Percentiles rank a stretch among this genome's conserved stretches.
These are phyloP conservation scores for Dendroctonus valens DNA, from an alignment of 1,140 invertebrate species.

Conservation along the genomic window DNA sequence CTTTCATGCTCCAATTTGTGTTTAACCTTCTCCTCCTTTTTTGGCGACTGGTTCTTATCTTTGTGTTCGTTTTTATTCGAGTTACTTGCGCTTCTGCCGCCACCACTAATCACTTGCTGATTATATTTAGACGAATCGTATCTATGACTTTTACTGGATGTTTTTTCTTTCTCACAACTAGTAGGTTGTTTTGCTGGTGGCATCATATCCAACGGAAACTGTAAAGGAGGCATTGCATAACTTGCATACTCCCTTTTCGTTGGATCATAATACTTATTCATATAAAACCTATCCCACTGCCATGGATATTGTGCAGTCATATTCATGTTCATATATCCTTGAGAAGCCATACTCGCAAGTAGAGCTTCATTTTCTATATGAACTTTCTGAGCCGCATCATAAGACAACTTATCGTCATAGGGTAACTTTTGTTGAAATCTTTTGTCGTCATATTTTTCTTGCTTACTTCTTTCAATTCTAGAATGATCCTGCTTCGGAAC, in stretches of 20 bases:
- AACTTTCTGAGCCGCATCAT: slow-evolving; percentile 40
- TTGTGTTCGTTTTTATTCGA: slow-evolving; percentile 38
- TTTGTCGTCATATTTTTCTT: slow-evolving; percentile 42
- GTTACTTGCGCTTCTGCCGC: slow-evolving; percentile 34
- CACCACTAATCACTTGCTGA: slow-evolving; percentile 25
- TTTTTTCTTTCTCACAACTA: slow-evolving; percentile 48
- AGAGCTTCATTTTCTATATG: slow-evolving; percentile 52
- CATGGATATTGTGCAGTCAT: slow-evolving; percentile 61
- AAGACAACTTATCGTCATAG: slow-evolving; percentile 39
- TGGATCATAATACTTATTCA: slow-evolving; percentile 45
- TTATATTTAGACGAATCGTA: slow-evolving; percentile 26
- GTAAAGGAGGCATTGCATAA: slow-evolving; percentile 42
- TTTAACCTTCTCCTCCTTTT: slow-evolving; percentile 43
- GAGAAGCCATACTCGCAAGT: slow-evolving; percentile 57
- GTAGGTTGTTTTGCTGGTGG: slow-evolving; percentile 43
- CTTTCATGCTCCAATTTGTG: slow-evolving; percentile 31
- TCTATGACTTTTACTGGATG: slow-evolving; percentile 45
- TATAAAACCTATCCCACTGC: slow-evolving; percentile 58
- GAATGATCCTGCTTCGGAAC: slow-evolving; percentile 44
- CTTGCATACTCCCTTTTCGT: slow-evolving; percentile 42
- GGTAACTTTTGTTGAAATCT: slow-evolving; percentile 38
- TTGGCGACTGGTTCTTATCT: slow-evolving; percentile 49
- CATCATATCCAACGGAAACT: slow-evolving; percentile 45
- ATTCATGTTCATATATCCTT: slow-evolving; percentile 42
- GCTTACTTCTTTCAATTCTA: slow-evolving; percentile 47